phyloP scores from a whole-genome alignment of 2,888 invertebrate genomes.

The Caenorhabditis wallacei region DNA sequence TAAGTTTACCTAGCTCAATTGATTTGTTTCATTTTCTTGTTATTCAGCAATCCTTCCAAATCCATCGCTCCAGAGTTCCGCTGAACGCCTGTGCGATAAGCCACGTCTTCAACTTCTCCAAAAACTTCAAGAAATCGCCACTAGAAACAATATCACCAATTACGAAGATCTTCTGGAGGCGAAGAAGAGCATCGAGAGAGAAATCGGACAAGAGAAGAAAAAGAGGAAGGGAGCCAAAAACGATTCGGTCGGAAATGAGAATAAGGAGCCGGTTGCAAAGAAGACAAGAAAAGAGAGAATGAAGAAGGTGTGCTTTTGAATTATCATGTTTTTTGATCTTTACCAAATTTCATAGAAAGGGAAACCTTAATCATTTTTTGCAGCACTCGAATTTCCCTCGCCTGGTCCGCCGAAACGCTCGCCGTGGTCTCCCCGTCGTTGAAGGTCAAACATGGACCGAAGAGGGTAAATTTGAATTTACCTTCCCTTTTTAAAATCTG shows the following conservation, averaged over 20 bases:
- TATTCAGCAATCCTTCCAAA: conserved; percentile 32
- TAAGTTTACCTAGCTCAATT: too few species aligned
- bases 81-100: conserved; percentile 12
- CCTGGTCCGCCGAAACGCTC: conserved; percentile 39
- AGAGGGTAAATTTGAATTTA: too few species aligned
- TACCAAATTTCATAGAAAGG: too few species aligned
- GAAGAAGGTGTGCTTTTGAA: background rate
- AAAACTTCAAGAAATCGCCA: background rate
- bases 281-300: background rate
- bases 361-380: background rate
- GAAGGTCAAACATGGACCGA: conserved; percentile 27
- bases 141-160: background rate
- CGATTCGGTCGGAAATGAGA: background rate
- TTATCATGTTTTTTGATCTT: background rate
- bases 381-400: conserved; percentile 10
- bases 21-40: too few species aligned
- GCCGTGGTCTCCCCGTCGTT: background rate
- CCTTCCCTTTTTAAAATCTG: too few species aligned
- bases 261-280: background rate
- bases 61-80: background rate
- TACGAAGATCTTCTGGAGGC: conserved; percentile 12
- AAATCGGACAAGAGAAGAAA: background rate
- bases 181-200: background rate
- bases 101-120: conserved; percentile 18
- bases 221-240: background rate